Base-by-base conservation (phyloP, 1,140 invertebrate species). In the Drosophila parvula region DNA sequence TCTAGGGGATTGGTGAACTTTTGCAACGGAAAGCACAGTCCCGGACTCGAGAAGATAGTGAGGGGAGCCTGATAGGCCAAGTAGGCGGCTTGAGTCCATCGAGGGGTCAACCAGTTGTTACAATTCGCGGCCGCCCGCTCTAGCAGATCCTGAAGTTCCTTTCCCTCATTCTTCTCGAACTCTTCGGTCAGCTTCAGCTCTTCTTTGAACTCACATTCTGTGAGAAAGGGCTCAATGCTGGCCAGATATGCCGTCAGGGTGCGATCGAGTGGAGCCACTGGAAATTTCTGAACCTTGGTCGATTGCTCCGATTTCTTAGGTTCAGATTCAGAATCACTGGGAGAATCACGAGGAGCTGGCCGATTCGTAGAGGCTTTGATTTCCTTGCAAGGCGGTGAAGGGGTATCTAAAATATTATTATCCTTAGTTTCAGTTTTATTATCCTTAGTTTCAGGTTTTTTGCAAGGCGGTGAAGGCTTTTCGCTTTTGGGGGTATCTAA, bases 51-150 rank as follows among this genome's bases (percentile, higher is more conserved):
- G 92, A 94, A 95, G 4, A 96, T 94, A 10, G 96, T 95, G 2
- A 97, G 94, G 3, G 96, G 96, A 62, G 94, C 92, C 65, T 96
- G 93, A 85, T 95, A 96, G 61, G 94, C 95, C 44, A 97, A 91
- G 91, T 97, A 98, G 10, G 96, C 96, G 32, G 93, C 93, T 43
- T 94, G 93, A 9, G 96, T 91, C 96, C 96, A 97, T 94, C 96
- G 97, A 32, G 96, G 94, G 61, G 94, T 93, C 45, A 97, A 92
- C 97, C 97, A 96, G 91, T 97, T 97, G 50, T 93, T 92, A 62
- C 93, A 93, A 18, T 90, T 90, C 57, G 92, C 68, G 4, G 95
- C 95, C 79, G 93, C 93, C 50, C 94, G 91, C 82, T 95, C 93
- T 8, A 97, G 81, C 10, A 96, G 82, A 34, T 76, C 78, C 91